phyloP scores from a whole-genome alignment of 2,113 vertebrate genomes.

The Gulo gulo region DNA sequence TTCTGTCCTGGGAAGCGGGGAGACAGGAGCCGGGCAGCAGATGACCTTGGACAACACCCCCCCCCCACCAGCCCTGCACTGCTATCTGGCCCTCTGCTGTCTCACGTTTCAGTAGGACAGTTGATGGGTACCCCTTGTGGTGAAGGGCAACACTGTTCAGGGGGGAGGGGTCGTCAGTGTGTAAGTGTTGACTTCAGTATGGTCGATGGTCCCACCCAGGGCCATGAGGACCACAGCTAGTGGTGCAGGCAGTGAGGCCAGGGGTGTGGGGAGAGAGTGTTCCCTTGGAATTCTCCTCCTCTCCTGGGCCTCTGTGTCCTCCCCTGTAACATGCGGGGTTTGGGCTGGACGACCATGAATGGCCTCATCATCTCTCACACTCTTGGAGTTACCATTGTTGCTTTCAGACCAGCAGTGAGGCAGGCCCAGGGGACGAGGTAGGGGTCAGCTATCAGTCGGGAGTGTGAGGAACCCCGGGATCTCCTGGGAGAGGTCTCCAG shows the following conservation, averaged over 20 bases:
- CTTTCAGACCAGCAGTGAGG: not conserved
- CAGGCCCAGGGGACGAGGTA: not conserved
- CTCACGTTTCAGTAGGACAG: not conserved
- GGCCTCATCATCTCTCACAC: not conserved
- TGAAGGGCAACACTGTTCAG: not conserved
- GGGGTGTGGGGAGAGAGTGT: not conserved
- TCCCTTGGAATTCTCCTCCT: not conserved
- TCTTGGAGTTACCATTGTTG: not conserved
- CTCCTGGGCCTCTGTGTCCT: no score
- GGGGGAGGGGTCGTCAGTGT: not conserved
- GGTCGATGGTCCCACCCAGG: not conserved
- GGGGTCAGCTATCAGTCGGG: not conserved
- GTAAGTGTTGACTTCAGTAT: not conserved
- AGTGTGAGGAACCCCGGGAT: not conserved
- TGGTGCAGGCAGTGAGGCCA: no score
- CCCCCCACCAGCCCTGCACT: no score
- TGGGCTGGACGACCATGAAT: not conserved
- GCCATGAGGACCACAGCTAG: no score
- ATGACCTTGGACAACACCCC: not conserved
- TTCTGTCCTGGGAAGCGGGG: not conserved
- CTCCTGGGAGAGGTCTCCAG: not conserved
- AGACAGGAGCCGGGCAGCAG: not conserved
- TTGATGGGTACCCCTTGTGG: not conserved
- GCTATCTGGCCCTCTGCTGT: accelerated
- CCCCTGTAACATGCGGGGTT: not conserved